Base-by-base conservation (phyloP, 2,888 invertebrate genomes). In the Rhodophaea formosa region DNA sequence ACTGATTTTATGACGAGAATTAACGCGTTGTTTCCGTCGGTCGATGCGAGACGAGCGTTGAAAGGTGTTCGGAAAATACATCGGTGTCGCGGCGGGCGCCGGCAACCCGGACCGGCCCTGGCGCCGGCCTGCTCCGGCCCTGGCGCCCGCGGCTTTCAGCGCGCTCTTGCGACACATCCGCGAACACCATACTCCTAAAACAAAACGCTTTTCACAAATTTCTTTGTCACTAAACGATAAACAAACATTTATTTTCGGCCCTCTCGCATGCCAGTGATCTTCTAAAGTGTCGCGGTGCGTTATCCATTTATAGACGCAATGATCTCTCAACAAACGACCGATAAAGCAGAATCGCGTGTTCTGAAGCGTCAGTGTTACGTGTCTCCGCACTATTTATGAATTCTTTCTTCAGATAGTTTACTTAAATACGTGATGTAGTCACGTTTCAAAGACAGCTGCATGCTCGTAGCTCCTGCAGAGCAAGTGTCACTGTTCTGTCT, bases 11-110 rank as follows among this genome's bases (percentile, higher is more conserved):
- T 88, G 90, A 90, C 89, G 88, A 87, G 90, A 90, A 90, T 90
- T 90, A 91, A 91, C 91, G 89, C 84, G 89, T 90, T 88, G 89
- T 91, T 91, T 91, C 91, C 91, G 90, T 85, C 88, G 87, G 85
- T 83, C 82, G 89, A 87, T 88, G 88, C 82, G 89, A 83, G 88
- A 86, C 82, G 86, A 82, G 88, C 86, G 89, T 81, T 89, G 91
- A 91, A 88, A 91, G 89, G 87, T 85, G 89, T 79, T 85, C 83
- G 85, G 83, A 86, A 87, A 88, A 88, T 87, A 89, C 86, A 86
- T 82, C 64, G 80, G 69, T 75, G 80, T 75, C 74, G 70, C 70
- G 72, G 70, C 70, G 68, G 59, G 59, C 65, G 60, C 61, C 57
- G 61, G 62, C 53, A n/a, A n/a, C n/a, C n/a, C n/a, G n/a, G n/a